Evolutionary conservation across 2,888 invertebrate species (phyloP), one percentile per base, ranked within the genome.

Genomic region (Callosobruchus maculatus): DNA sequence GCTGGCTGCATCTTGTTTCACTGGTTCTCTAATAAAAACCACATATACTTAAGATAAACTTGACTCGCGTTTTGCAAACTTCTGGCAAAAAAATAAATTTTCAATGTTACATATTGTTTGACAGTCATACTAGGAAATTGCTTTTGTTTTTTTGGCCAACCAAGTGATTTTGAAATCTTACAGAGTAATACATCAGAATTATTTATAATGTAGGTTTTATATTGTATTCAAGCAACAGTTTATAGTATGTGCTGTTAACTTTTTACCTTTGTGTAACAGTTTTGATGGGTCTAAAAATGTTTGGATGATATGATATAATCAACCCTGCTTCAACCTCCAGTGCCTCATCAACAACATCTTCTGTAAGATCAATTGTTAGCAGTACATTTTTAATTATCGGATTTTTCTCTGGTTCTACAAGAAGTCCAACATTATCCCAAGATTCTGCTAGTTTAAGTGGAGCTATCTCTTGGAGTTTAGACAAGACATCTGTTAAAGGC

Each of bases 291-390:
- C 90, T 88, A 87, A 98, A 98, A 84, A 98, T 95, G 21, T 97
- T 97, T n/a, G 98, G 98, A 89, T 98, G 98, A 86, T 98, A 98
- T 0, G 97, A 94, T 74, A 98, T 89, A 74, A 98, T 96, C 87
- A 98, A 88, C 85, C 96, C 92, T 72, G 91, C 91, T 20, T 91
- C 89, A 72, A 89, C 85, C 0, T 88, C 86, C 2, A 94, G 84
- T 0, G 97, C 96, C 88, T 97, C 98, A 22, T 92, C 86, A 82
- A 97, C 90, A 0, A 98, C 97, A 77, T 91, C 91, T 86, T 96
- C 94, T 0, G 97, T 98, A 67, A 98, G 88, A 86, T 98, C 98
- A 87, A 97, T 98, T 0, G 98, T 98, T 67, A 98, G 87, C 74
- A 98, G 84, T 72, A 97, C 90, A 75, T 89, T 92, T 4, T 87